Evolutionary conservation across 2,113 vertebrate species (phyloP).

Genomic region (Paramormyrops kingsleyae): DNA sequence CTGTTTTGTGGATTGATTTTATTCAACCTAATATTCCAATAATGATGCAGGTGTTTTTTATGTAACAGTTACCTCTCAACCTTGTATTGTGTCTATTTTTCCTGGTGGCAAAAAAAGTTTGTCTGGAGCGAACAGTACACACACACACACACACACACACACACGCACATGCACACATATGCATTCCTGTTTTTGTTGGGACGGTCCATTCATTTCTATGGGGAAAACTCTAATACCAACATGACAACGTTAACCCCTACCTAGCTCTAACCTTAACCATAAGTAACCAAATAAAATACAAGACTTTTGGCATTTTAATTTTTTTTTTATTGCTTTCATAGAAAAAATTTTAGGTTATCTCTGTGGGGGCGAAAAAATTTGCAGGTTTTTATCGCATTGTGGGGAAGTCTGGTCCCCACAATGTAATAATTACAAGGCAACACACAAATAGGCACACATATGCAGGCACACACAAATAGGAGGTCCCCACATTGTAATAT

Average conservation of each 20-base stretch:
- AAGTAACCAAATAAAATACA: neutral
- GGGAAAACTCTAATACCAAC: neutral
- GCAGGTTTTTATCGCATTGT: too few relatives aligned
- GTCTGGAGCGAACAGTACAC: neutral
- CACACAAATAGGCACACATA: too few relatives aligned
- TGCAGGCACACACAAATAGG: neutral
- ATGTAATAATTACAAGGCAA: neutral
- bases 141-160: neutral
- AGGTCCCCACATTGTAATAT: neutral
- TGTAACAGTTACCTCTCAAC: neutral
- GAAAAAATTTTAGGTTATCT: neutral
- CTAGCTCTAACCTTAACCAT: neutral
- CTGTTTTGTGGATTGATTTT: slow-evolving; percentile 8
- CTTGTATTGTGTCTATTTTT: neutral
- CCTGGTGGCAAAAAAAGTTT: neutral
- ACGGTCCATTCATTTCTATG: neutral
- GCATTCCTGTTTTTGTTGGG: neutral
- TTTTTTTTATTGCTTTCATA: neutral
- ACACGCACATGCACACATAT: neutral
- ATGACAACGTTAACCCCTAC: neutral
- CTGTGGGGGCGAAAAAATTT: neutral
- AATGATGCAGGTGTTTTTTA: neutral
- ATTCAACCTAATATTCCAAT: slow-evolving; percentile 33
- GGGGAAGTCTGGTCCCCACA: neutral
- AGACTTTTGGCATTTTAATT: neutral